These are phyloP conservation scores for Turnix velox DNA, from an alignment of 2,113 vertebrate species.

Conservation along the genomic window DNA sequence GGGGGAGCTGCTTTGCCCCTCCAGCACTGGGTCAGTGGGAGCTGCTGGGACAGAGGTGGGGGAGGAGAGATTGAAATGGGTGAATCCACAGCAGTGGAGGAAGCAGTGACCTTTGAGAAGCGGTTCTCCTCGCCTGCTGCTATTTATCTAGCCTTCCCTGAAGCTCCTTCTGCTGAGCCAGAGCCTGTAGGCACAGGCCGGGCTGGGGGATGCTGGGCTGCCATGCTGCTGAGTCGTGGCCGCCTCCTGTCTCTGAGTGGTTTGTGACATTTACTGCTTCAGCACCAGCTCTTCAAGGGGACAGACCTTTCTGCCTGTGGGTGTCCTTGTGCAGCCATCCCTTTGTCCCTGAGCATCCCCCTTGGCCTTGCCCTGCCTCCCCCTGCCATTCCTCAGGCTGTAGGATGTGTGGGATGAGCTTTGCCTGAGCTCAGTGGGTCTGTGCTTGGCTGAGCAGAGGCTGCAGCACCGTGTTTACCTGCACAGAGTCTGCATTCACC, in stretches of 20 bases:
- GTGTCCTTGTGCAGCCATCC: not conserved
- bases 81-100: not conserved
- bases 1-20: not conserved
- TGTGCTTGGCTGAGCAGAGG: not conserved
- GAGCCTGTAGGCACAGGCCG: fast-evolving
- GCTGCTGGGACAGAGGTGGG: not conserved
- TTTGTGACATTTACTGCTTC: not conserved
- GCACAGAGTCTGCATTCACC: not conserved
- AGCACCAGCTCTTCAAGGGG: not conserved
- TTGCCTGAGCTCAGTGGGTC: not conserved
- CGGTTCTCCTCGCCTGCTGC: not conserved
- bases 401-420: not conserved
- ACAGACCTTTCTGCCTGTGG: not conserved
- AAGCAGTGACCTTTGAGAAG: constrained; percentile 32
- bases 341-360: not conserved
- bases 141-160: constrained; percentile 16
- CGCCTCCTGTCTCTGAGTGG: not conserved
- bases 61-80: not conserved
- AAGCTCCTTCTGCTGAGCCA: fast-evolving
- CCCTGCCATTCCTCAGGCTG: fast-evolving
- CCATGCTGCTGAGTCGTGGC: not conserved
- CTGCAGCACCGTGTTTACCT: not conserved
- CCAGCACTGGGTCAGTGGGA: not conserved
- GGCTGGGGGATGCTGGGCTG: not conserved
- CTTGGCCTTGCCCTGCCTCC: not conserved